Base-by-base conservation (phyloP, 2,113 vertebrate species). In the Perccottus glenii region DNA sequence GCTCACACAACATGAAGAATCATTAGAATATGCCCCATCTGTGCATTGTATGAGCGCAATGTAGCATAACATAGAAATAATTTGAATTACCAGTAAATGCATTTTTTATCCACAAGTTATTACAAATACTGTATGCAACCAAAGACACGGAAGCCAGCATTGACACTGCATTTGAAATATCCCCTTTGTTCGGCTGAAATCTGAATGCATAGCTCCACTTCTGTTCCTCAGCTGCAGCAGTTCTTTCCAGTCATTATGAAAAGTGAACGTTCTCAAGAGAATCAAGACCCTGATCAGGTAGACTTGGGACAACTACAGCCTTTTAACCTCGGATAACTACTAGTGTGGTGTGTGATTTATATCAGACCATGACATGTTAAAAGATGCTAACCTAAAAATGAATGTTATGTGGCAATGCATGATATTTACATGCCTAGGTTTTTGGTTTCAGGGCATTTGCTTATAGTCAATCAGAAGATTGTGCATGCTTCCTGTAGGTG, bases 241-340 rank as follows among this genome's bases (percentile, higher is more conserved):
- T 80, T 83, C 48, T 75, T 57, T 15, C 65, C 73, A 27, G 42
- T 73, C 69, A 78, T 16, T 77, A 56, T 11, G 69, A 68, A 86
- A 60, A 83, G 57, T 84, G 80, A 89, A 75, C 70, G 73, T 60
- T 75, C 85, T 11, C 78, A 60, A 77, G 75, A 85, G 67, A 73
- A 33, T 81, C 76, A 67, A 11, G 72, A 78, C 73, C 64, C 72
- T 46, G 70, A 80, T 71, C 78, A 92, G 89, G 90, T 92, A 90
- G 86, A 73, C 44, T 15, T 35, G 51, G 42, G 62, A 55, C 2
- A 52, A 32, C 6, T 12, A 14, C 11, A n/a, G 12, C 1, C 50
- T 6, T 33, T 9, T 53, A 53, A 27, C 19, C 19, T 27, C 19
- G 1, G 19, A 27, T 27, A 27, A 53, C 51, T 5, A 7, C 2